Evolutionary conservation across 2,113 vertebrate genomes (phyloP).

Genomic region (Thamnaconus septentrionalis): DNA sequence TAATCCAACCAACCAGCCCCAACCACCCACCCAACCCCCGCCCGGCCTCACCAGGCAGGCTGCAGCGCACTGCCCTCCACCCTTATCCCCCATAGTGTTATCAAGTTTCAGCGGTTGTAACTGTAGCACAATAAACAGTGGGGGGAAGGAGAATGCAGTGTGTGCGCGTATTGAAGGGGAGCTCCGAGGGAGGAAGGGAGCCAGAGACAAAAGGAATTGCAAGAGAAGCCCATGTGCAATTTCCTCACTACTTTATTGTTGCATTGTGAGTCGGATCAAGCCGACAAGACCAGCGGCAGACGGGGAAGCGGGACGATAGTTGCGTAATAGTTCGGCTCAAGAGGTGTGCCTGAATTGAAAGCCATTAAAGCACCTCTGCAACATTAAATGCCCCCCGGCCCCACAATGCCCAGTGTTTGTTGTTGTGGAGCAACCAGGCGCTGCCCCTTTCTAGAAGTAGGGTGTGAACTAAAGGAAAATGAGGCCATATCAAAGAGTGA

Average conservation of each 20-base stretch:
- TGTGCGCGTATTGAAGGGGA: neutral
- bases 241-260: conserved; percentile 39
- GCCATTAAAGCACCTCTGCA: neutral
- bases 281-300: too few species aligned
- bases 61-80: conserved; percentile 62
- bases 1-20: conserved; percentile 64
- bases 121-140: conserved; percentile 76
- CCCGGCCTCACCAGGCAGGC: conserved; percentile 54
- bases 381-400: conserved; percentile 13
- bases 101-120: conserved; percentile 81
- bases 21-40: neutral
- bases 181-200: conserved; percentile 8
- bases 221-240: conserved; percentile 41
- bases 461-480: conserved; percentile 64
- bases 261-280: neutral
- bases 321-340: conserved; percentile 1
- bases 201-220: conserved; percentile 24
- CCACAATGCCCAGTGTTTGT: conserved; percentile 35
- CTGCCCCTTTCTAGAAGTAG: conserved; percentile 66
- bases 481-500: conserved; percentile 66
- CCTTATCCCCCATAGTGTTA: conserved; percentile 77
- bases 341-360: conserved; percentile 4
- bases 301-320: too few species aligned
- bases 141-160: conserved; percentile 49
- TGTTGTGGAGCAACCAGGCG: conserved; percentile 47